Evolutionary conservation across 64 coral and sea anemone genomes (phyloP), one percentile per base, ranked within the genome.

Genomic region (Stichodactyla helianthus): DNA sequence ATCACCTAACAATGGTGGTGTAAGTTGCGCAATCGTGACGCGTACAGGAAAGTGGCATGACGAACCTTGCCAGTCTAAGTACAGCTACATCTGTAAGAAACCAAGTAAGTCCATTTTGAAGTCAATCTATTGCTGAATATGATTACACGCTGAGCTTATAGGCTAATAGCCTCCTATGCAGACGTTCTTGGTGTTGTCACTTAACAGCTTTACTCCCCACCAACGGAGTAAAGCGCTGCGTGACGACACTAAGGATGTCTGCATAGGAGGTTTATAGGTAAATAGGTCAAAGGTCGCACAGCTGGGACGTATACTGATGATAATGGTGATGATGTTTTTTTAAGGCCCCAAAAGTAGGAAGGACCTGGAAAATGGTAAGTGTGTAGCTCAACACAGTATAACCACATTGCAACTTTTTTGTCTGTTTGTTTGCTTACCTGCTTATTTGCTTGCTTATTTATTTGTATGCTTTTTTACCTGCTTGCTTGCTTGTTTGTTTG

Each of bases 1-100:
- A 55, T 98, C 96, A 44, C 96, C 96, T 51, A 98, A 94, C 82
- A 98, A 98, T 86, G 96, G 96, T 27, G 96, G 96, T 5, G 90
- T 98, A 7, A 92, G 93, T 51, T 98, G 96, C 79, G 96, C 96
- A 54, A 89, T 98, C 50, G 88, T 94, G 20, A 98, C 96, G 20
- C 88, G 79, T 55, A 89, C 88, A 13, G 93, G 96, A 23, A 86
- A 82, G 10, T 98, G 96, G 96, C 96, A 94, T 53, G 96, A 98
- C 59, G 96, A 98, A 52, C 87, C 92, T 3, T 98, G 96, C 27
- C 90, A 94, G 27, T 87, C 65, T 55, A 92, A 89, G 82, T 92
- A 92, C 76, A 86, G 88, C 35, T 98, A 94, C 55, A 92, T 98
- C 76, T 98, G 96, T 76, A 94, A 94, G 50, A 98, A 98, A 52